Base-by-base conservation (phyloP, 2,797 vertebrate genomes). In the Gallinago nigripennis region DNA sequence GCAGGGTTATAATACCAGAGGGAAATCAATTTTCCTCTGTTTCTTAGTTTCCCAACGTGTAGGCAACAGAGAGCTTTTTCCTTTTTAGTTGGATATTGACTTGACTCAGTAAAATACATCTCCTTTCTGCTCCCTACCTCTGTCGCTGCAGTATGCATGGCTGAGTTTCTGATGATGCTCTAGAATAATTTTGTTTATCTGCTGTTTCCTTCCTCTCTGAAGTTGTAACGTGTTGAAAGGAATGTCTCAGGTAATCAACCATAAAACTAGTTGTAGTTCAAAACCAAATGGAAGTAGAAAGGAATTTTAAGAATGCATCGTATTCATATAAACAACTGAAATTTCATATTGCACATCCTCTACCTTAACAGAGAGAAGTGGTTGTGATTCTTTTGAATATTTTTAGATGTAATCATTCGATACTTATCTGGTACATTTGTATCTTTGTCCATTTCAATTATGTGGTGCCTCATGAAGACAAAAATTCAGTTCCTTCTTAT, bases 221-320 rank as follows among this genome's bases (percentile, higher is more conserved):
- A 81, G 43, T 77, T 92, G 39, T 91, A 90, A 46, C 21, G 9
- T 73, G 35, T 69, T 86, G 91, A 89, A 86, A 89, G 33, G 15
- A 83, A 58, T 70, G 30, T 78, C 63, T 91, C 69, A 54, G 48
- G 72, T 92, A 88, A 90, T 88, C 76, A 77, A 37, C 43, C 43
- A 30, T 43, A 72, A 71, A 46, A 70, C 92, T 53, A 31, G 27
- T 43, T 53, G 68, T 43, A 81, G 9, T 54, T 81, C n/a, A 82
- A 85, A 84, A 51, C 71, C 71, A 76, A 69, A 79, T 90, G 77
- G 57, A 41, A 78, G 9, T 76, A 66, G 50, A 76, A 64, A 46
- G 28, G 45, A 88, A 31, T 85, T 88, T 91, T 78, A 89, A 82
- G 85, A 95, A 37, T 88, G 50, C 16, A 81, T 95, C 19, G 8